Evolutionary conservation across 2,113 vertebrate species (phyloP).

Genomic region (Cnemophilus loriae): DNA sequence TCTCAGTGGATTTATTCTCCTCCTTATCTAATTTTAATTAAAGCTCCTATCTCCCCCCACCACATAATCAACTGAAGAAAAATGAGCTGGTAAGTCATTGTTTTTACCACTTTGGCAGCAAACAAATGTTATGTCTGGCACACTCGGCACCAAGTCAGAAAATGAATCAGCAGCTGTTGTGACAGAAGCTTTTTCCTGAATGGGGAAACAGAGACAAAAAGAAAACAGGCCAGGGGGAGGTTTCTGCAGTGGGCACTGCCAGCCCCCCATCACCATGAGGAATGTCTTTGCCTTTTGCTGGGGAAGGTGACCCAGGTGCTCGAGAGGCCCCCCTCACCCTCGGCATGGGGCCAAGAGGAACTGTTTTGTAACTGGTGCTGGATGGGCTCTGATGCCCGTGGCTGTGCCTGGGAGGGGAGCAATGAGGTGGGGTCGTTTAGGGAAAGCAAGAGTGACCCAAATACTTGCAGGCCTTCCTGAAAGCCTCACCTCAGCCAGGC

Average conservation of each 20-base stretch:
- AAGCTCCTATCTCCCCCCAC: not conserved
- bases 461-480: not conserved
- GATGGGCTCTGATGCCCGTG: accelerated
- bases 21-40: constrained; percentile 50
- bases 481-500: accelerated
- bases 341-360: not conserved
- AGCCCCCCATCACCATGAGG: not conserved
- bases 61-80: constrained; percentile 37
- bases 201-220: constrained; percentile 60
- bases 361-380: not conserved
- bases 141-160: constrained; percentile 63
- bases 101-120: constrained; percentile 63
- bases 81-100: constrained; percentile 65
- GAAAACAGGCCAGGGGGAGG: constrained; percentile 20
- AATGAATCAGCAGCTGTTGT: constrained; percentile 70
- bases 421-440: not conserved
- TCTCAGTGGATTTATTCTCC: constrained; percentile 12
- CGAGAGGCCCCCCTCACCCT: accelerated
- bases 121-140: constrained; percentile 67
- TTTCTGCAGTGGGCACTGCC: not conserved
- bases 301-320: not conserved
- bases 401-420: not conserved
- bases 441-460: not conserved
- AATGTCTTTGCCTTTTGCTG: not conserved
- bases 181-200: constrained; percentile 66